A percentile compares a stretch with the other conserved stretches of the same genome.
These are phyloP conservation scores for Eumerus sabulonum DNA, from an alignment of 2,888 invertebrate genomes.

Conservation along the genomic window DNA sequence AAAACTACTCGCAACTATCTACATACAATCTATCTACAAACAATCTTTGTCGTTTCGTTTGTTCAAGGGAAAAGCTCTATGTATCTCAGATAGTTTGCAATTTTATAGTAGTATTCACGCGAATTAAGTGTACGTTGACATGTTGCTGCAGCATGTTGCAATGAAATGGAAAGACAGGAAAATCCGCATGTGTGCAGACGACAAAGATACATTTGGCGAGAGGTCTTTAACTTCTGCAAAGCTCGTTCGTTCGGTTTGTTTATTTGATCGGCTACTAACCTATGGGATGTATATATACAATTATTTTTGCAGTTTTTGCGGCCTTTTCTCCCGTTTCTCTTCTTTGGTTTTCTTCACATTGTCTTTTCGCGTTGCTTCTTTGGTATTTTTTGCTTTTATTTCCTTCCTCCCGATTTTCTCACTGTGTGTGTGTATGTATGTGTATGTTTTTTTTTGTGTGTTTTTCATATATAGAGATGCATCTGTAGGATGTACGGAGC, in stretches of 20 bases:
- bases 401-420: conserved; percentile 37
- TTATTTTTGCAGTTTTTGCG: conserved; percentile 56
- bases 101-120: background rate
- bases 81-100: background rate
- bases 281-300: conserved; percentile 68
- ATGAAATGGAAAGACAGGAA: conserved; percentile 64
- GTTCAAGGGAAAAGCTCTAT: conserved; percentile 50
- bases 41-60: conserved; percentile 8
- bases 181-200: conserved; percentile 38
- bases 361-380: no score
- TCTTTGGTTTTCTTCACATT: no score
- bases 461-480: conserved; percentile 35
- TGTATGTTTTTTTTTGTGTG: background rate
- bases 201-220: conserved; percentile 59
- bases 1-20: conserved; percentile 38
- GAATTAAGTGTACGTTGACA: background rate
- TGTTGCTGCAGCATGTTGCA: conserved; percentile 65
- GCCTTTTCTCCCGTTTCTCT: conserved; percentile 20
- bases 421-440: conserved; percentile 50
- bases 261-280: conserved; percentile 69
- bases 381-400: no score
- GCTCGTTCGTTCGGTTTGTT: conserved; percentile 68
- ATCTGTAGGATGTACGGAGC: conserved; percentile 55
- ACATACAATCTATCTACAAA: no score
- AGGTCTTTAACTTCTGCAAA: conserved; percentile 69